phyloP scores from a whole-genome alignment of 1,140 invertebrate species.

The Epicauta chinensis region DNA sequence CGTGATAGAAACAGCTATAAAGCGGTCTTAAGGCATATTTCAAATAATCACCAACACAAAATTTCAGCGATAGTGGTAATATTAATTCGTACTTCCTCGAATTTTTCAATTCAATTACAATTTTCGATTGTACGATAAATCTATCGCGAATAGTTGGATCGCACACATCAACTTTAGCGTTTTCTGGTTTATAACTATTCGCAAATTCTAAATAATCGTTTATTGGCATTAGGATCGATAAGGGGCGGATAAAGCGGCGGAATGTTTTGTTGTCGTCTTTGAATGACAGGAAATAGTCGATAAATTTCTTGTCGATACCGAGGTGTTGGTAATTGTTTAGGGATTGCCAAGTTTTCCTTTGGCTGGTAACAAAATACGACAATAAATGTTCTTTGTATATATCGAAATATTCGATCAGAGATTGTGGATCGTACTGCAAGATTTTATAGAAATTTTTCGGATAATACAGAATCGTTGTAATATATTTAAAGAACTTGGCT shows the following conservation, averaged over 20 bases:
- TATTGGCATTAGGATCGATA: background rate
- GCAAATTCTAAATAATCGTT: background rate
- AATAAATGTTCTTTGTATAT: background rate
- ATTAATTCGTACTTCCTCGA: background rate
- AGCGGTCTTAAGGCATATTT: background rate
- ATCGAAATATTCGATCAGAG: constrained; percentile 3
- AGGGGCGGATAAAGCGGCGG: background rate
- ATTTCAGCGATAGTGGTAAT: background rate
- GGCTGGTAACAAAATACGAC: background rate
- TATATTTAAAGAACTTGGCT: no score
- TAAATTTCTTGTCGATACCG: background rate
- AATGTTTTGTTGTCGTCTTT: background rate
- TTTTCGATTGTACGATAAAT: background rate
- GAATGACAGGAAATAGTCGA: background rate
- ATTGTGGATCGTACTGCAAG: constrained; percentile 3
- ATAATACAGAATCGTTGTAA: background rate
- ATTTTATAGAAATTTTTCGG: constrained; percentile 1
- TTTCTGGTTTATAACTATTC: background rate
- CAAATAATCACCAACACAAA: constrained; percentile 5
- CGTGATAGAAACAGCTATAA: constrained; percentile 3
- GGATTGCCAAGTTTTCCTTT: background rate
- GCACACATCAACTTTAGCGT: constrained; percentile 1
- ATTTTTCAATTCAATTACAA: background rate
- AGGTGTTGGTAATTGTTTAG: constrained; percentile 1
- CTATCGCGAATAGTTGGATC: background rate